Percentiles rank a stretch among this genome's conserved stretches.
These are phyloP conservation scores for Chloropsis cyanopogon DNA, from an alignment of 2,113 vertebrate genomes.

Conservation along the genomic window DNA sequence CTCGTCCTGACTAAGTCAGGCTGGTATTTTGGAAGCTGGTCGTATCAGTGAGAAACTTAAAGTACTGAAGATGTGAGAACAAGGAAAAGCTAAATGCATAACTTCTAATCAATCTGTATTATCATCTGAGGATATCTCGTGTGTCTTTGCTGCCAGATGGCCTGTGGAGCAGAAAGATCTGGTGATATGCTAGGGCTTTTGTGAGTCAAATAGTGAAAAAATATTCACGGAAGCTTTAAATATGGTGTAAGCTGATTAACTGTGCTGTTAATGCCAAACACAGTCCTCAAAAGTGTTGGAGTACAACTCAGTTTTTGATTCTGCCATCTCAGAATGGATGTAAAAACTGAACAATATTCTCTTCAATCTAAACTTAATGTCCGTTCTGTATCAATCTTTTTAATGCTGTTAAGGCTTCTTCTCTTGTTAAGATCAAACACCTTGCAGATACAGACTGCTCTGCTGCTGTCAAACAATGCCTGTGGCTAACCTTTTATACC, in stretches of 20 bases:
- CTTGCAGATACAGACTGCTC: background rate
- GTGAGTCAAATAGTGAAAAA: background rate
- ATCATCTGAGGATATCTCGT: background rate
- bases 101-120: background rate
- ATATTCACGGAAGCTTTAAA: background rate
- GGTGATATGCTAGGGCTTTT: background rate
- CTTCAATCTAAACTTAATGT: background rate
- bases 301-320: background rate
- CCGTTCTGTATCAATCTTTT: background rate
- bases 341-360: background rate
- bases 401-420: background rate
- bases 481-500: background rate
- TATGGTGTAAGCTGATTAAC: background rate
- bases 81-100: background rate
- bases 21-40: background rate
- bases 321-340: background rate
- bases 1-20: background rate
- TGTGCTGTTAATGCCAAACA: background rate
- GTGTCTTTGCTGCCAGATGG: background rate
- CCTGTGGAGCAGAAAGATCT: background rate
- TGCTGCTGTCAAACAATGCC: background rate
- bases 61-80: background rate
- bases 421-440: background rate
- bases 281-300: rapidly evolving
- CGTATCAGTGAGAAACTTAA: background rate